phyloP scores from a whole-genome alignment of 2,113 vertebrate genomes.

The Nymphicus hollandicus region DNA sequence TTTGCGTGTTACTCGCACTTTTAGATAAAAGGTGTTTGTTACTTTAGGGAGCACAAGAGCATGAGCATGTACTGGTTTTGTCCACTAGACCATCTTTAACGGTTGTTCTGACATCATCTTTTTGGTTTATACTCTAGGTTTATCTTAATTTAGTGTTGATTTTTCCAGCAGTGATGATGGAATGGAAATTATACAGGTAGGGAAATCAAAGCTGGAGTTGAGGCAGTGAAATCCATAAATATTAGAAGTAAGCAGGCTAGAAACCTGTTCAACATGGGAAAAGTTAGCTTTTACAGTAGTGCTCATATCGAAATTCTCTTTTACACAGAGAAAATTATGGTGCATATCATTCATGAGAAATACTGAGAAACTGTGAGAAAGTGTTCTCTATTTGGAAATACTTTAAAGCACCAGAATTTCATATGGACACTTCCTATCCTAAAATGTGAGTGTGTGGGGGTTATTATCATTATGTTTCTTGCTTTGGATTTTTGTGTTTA shows the following conservation, averaged over 20 bases:
- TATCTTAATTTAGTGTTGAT: not conserved
- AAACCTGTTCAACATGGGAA: constrained; percentile 15
- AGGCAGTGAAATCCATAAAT: constrained; percentile 45
- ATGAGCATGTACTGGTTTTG: not conserved
- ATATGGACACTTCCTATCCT: not conserved
- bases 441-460: not conserved
- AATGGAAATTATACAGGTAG: constrained; percentile 3
- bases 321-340: not conserved
- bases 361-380: not conserved
- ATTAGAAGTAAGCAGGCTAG: constrained; percentile 10
- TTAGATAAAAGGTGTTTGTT: not conserved
- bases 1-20: not conserved
- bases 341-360: not conserved
- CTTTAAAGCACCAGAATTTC: not conserved
- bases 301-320: constrained; percentile 1
- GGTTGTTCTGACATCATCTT: not conserved
- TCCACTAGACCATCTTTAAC: not conserved
- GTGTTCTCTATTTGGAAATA: not conserved
- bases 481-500: constrained; percentile 7
- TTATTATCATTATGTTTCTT: not conserved
- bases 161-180: constrained; percentile 31
- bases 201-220: constrained; percentile 38
- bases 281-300: constrained; percentile 61
- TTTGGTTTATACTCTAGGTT: not conserved
- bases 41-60: not conserved